These are phyloP conservation scores for Nematostella vectensis DNA, from an alignment of 92 coral and sea anemone species.

Conservation along the genomic window DNA sequence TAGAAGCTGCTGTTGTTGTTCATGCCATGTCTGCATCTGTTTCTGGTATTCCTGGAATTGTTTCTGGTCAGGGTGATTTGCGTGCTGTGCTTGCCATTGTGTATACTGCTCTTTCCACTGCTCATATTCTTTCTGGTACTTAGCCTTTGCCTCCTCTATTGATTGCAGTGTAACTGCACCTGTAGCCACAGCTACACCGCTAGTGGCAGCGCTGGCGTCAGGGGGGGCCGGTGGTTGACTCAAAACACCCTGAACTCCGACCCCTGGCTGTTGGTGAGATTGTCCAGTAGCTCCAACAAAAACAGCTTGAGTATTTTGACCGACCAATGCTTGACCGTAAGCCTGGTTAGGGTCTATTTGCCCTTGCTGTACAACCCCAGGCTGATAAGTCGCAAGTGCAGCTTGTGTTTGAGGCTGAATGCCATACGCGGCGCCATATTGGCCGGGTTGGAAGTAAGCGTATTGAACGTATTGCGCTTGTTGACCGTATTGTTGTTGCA, in stretches of 20 bases:
- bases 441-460: slow-evolving; percentile 29
- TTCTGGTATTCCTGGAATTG: slow-evolving; percentile 88
- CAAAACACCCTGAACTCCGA: background rate
- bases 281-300: slow-evolving; percentile 13
- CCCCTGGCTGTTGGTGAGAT: background rate
- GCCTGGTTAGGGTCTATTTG: slow-evolving; percentile 32
- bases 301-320: too few species aligned
- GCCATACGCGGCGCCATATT: slow-evolving; percentile 38
- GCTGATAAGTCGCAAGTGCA: slow-evolving; percentile 13
- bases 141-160: slow-evolving; percentile 40
- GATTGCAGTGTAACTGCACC: slow-evolving; percentile 11
- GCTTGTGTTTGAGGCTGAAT: slow-evolving; percentile 29
- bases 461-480: slow-evolving; percentile 49
- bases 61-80: slow-evolving; percentile 90
- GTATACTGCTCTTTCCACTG: slow-evolving; percentile 89
- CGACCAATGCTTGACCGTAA: background rate
- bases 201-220: slow-evolving; percentile 2
- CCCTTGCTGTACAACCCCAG: slow-evolving; percentile 6
- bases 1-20: slow-evolving; percentile 48
- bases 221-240: slow-evolving; percentile 12
- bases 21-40: slow-evolving; percentile 71
- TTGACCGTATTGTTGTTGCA: slow-evolving; percentile 64
- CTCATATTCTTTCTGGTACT: slow-evolving; percentile 62
- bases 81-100: slow-evolving; percentile 87
- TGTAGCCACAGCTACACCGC: slow-evolving; percentile 1